Conservation (phyloP, 2,113 vertebrate species). For the Callocephalon fimbriatum region DNA sequence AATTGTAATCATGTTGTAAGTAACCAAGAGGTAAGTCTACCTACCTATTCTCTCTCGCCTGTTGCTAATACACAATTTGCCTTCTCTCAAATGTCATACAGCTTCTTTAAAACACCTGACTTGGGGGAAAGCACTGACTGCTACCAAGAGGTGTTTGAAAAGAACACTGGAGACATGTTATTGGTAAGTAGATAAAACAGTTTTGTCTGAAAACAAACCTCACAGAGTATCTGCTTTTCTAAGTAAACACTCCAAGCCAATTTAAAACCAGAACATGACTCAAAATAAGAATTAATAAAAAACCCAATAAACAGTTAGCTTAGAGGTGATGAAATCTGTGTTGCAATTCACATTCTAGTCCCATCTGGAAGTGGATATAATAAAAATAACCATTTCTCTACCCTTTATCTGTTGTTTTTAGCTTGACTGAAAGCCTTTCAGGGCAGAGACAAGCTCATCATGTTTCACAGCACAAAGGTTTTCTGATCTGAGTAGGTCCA, state of each 20-base stretch:
- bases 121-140: not conserved
- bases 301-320: not conserved
- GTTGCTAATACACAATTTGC: not conserved
- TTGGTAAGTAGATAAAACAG: not conserved
- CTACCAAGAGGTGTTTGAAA: not conserved
- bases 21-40: not conserved
- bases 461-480: not conserved
- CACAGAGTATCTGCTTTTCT: not conserved
- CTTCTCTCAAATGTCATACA: not conserved
- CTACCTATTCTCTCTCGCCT: not conserved
- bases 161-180: not conserved
- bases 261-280: not conserved
- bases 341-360: not conserved
- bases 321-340: not conserved
- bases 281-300: not conserved
- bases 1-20: not conserved
- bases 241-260: not conserved
- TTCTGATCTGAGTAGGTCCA: not conserved
- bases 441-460: not conserved
- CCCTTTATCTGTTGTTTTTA: not conserved
- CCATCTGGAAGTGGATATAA: not conserved
- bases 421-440: not conserved
- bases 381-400: not conserved
- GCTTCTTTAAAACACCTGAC: not conserved
- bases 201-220: not conserved